A percentile compares a stretch with the other conserved stretches of the same genome.
phyloP scores from a whole-genome alignment of 2,888 invertebrate genomes.

The Agonum fuliginosum region DNA sequence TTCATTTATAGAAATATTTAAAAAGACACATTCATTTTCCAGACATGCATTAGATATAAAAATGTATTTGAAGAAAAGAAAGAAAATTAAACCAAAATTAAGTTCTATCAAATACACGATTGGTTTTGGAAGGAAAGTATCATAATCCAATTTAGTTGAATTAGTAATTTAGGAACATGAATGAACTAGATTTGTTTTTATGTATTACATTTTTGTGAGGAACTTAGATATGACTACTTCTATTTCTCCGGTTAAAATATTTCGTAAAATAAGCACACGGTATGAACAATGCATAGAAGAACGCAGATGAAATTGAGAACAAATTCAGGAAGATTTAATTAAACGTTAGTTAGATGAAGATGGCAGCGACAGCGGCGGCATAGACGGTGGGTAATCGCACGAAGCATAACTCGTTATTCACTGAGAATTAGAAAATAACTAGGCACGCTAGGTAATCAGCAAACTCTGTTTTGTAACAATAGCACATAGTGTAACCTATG shows the following conservation, averaged over 20 bases:
- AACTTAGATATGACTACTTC: too few species aligned
- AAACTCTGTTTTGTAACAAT: constrained; percentile 38
- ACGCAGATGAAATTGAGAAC: constrained; percentile 27
- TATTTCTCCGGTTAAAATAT: neutral
- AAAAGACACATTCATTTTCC: too few species aligned
- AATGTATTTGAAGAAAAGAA: too few species aligned
- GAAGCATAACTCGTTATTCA: constrained; percentile 52
- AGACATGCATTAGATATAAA: too few species aligned
- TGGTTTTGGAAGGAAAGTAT: too few species aligned
- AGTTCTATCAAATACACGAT: too few species aligned
- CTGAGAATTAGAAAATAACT: constrained; percentile 62
- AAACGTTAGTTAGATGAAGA: constrained; percentile 21
- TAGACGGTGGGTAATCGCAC: constrained; percentile 46
- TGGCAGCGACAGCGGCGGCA: constrained; percentile 44
- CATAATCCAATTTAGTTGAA: too few species aligned
- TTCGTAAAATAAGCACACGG: neutral
- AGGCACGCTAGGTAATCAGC: constrained; percentile 63
- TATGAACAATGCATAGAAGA: constrained; percentile 30
- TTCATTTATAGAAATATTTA: too few species aligned
- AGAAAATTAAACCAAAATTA: too few species aligned
- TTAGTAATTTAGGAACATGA: too few species aligned
- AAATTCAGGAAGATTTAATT: constrained; percentile 48
- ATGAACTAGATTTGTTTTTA: too few species aligned
- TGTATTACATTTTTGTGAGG: neutral
- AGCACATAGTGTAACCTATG: constrained; percentile 10